A percentile compares a stretch with the other conserved stretches of the same genome.
phyloP scores from a whole-genome alignment of 2,888 invertebrate genomes.

The Galerucella calmariensis region DNA sequence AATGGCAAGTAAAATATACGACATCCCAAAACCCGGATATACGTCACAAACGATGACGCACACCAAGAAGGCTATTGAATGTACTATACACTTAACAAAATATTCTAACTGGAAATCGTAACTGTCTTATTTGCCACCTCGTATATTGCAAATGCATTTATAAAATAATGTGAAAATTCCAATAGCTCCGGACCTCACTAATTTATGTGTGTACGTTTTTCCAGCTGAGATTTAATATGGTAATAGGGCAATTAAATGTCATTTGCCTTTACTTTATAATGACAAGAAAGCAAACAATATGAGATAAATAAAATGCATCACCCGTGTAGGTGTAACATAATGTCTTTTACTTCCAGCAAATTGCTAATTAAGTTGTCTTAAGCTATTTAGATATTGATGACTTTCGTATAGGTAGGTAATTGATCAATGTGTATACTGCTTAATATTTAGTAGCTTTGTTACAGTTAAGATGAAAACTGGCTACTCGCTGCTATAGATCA shows the following conservation, averaged over 20 bases:
- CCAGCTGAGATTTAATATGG: constrained; percentile 39
- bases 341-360: constrained; percentile 32
- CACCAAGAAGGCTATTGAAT: too few species aligned
- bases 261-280: constrained; percentile 39
- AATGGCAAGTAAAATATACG: too few species aligned
- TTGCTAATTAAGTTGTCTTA: constrained; percentile 38
- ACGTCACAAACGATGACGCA: too few species aligned
- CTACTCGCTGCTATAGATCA: too few species aligned
- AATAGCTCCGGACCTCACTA: constrained; percentile 26
- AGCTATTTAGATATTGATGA: constrained; percentile 34
- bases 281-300: constrained; percentile 41
- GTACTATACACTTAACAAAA: too few species aligned
- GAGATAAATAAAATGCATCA: constrained; percentile 39
- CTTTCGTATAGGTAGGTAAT: neutral
- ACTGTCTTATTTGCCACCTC: neutral
- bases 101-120: neutral
- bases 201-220: constrained; percentile 37
- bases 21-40: too few species aligned
- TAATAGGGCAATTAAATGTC: constrained; percentile 45
- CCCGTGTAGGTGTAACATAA: constrained; percentile 40
- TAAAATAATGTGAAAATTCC: constrained; percentile 26
- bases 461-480: too few species aligned
- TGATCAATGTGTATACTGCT: neutral
- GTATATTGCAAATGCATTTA: constrained; percentile 3
- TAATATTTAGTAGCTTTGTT: neutral